phyloP scores from a whole-genome alignment of 1,140 invertebrate genomes.

The Orius insidiosus region DNA sequence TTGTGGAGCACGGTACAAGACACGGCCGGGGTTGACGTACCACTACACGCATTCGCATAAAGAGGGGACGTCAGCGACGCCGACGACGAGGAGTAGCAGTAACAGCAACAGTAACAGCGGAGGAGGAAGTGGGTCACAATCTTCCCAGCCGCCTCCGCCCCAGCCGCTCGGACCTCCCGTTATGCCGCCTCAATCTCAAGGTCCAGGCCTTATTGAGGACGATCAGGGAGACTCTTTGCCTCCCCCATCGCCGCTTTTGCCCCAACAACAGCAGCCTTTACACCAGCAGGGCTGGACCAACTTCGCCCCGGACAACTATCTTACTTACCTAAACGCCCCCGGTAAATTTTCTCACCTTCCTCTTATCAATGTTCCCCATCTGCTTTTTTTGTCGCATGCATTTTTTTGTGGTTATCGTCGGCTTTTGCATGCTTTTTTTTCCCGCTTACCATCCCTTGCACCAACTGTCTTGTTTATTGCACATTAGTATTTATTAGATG shows the following conservation, averaged over 20 bases:
- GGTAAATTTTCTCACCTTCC: slow-evolving; percentile 22
- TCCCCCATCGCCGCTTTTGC: not conserved
- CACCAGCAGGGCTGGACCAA: slow-evolving; percentile 26
- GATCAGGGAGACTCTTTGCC: no score
- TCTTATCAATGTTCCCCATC: slow-evolving; percentile 15
- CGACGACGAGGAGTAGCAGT: no score
- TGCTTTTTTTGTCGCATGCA: slow-evolving; percentile 10
- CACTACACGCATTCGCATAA: slow-evolving; percentile 93
- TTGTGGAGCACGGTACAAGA: slow-evolving; percentile 94
- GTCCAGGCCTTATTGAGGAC: no score
- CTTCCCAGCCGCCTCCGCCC: slow-evolving; percentile 21
- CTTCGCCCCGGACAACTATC: slow-evolving; percentile 46
- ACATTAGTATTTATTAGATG: no score
- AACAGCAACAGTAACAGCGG: slow-evolving; percentile 23
- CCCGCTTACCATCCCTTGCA: no score
- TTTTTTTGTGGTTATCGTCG: slow-evolving; percentile 14
- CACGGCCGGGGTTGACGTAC: slow-evolving; percentile 86
- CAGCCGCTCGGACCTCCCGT: slow-evolving; percentile 31
- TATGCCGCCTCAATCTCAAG: slow-evolving; percentile 1
- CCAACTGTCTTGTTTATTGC: no score
- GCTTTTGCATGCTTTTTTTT: slow-evolving; percentile 6
- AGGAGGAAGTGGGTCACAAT: slow-evolving; percentile 19
- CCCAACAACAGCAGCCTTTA: slow-evolving; percentile 17
- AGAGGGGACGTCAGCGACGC: slow-evolving; percentile 29
- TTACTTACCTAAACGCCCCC: slow-evolving; percentile 44